Conservation (phyloP, 2,113 vertebrate species). For the Plecotus auritus region DNA sequence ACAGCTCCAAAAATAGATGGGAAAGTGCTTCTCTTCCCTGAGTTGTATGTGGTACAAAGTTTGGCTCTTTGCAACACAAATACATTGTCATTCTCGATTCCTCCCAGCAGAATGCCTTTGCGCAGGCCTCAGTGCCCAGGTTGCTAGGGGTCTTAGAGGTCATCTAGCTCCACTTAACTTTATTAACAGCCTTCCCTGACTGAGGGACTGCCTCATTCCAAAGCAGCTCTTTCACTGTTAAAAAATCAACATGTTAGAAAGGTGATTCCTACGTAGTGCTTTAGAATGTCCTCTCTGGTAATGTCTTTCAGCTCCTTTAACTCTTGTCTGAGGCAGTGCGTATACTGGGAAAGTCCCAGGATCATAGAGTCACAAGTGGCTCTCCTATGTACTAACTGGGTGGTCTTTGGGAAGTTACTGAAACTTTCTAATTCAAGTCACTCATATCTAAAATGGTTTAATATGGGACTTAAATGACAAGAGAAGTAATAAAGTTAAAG, state of each 20-base stretch:
- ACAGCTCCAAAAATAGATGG: slow-evolving; percentile 13
- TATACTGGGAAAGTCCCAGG: fast-evolving
- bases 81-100: not conserved
- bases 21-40: slow-evolving; percentile 10
- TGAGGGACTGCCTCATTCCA: not conserved
- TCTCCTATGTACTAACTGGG: not conserved
- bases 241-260: not conserved
- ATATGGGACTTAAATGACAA: not conserved
- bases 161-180: not conserved
- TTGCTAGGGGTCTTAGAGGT: not conserved
- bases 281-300: not conserved
- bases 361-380: not conserved
- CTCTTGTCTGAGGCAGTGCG: not conserved
- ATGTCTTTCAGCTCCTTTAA: not conserved
- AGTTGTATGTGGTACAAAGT: not conserved
- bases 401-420: not conserved
- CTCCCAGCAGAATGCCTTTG: not conserved
- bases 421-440: not conserved
- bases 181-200: not conserved
- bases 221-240: not conserved
- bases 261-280: not conserved
- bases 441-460: not conserved
- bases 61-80: not conserved
- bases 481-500: not conserved
- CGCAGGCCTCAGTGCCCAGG: not conserved